phyloP scores from a whole-genome alignment of 2,888 invertebrate genomes.

The Cosmorhoe ocellata region DNA sequence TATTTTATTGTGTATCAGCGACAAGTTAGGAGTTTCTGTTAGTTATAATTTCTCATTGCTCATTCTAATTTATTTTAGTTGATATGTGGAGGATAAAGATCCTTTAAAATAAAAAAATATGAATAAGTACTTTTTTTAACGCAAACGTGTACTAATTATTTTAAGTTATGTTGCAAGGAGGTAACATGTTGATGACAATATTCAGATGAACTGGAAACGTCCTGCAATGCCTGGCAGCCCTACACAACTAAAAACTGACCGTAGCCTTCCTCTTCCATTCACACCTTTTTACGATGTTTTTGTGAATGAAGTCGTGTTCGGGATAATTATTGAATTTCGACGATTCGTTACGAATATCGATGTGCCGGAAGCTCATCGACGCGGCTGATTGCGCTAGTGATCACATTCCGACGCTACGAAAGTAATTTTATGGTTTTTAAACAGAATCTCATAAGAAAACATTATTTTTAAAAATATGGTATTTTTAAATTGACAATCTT shows the following conservation, averaged over 20 bases:
- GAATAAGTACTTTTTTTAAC: too few species aligned
- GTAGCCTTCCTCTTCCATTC: constrained; percentile 76
- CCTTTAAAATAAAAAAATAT: too few species aligned
- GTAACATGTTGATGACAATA: too few species aligned
- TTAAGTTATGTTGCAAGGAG: too few species aligned
- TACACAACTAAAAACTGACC: constrained; percentile 63
- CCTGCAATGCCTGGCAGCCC: constrained; percentile 6
- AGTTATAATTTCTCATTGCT: too few species aligned
- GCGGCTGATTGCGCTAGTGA: constrained; percentile 73
- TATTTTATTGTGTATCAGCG: too few species aligned
- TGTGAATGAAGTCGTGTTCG: constrained; percentile 82
- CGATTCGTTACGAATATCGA: constrained; percentile 82
- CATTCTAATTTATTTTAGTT: too few species aligned
- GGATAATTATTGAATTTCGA: constrained; percentile 81
- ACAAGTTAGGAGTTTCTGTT: too few species aligned
- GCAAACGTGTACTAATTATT: too few species aligned
- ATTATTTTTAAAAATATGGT: constrained; percentile 11
- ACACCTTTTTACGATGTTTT: constrained; percentile 78
- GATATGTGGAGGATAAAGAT: too few species aligned
- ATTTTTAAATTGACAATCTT: constrained; percentile 45
- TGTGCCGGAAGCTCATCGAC: constrained; percentile 78
- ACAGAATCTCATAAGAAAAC: constrained; percentile 51
- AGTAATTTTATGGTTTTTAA: constrained; percentile 81
- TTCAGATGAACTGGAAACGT: too few species aligned
- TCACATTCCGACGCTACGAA: constrained; percentile 73